Percentiles rank a stretch among this genome's conserved stretches.
These are phyloP conservation scores for Drosophila pegasa DNA, from an alignment of 2,888 invertebrate species.

Conservation along the genomic window DNA sequence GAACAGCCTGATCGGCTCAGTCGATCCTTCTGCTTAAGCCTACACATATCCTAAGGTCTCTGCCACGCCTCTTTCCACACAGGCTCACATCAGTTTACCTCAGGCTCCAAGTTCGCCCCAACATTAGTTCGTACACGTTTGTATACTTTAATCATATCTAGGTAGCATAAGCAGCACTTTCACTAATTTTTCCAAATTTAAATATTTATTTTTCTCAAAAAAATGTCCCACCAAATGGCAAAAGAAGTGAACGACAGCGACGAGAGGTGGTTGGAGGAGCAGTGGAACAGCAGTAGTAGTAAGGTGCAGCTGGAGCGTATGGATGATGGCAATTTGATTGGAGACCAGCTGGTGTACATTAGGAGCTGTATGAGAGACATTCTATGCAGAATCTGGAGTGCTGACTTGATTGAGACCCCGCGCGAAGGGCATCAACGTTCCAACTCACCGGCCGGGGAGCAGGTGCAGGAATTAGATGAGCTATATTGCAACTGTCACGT, in stretches of 20 bases:
- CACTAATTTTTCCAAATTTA: no score
- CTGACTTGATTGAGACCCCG: conserved; percentile 18
- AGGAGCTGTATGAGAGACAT: background rate
- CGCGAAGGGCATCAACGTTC: conserved; percentile 26
- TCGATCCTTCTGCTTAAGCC: no score
- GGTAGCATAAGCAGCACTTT: no score
- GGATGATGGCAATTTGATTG: conserved; percentile 22
- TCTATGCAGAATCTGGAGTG: conserved; percentile 23
- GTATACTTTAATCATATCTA: no score
- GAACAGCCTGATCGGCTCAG: no score
- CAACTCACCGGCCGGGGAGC: conserved; percentile 31
- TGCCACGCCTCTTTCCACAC: no score
- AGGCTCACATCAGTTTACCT: no score
- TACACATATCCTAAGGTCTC: no score
- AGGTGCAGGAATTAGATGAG: conserved; percentile 13
- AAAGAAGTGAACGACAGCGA: background rate
- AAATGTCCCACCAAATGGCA: conserved; percentile 1
- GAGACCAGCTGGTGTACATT: conserved; percentile 7
- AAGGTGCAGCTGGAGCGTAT: conserved; percentile 11
- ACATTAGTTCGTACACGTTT: no score
- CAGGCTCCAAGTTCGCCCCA: no score
- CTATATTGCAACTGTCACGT: background rate
- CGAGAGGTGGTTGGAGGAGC: no score
- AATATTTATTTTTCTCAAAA: no score
- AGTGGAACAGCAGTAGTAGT: background rate